Evolutionary conservation across 1,140 invertebrate species (phyloP), one percentile per base, ranked within the genome.

Genomic region (Meloidogyne chitwoodi): DNA sequence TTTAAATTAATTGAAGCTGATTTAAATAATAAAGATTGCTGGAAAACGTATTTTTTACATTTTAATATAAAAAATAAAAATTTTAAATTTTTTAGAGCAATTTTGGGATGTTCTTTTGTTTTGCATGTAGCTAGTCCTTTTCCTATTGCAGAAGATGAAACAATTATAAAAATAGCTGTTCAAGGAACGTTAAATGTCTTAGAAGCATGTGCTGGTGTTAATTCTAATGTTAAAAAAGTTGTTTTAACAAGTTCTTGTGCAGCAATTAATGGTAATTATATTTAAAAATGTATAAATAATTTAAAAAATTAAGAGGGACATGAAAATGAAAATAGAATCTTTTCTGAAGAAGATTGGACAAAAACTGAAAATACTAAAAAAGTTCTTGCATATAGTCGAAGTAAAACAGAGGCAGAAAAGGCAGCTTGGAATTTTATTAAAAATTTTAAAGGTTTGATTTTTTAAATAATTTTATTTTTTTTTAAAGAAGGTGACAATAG

Each of bases 81-180:
- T 12, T 19, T n/a, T n/a, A n/a, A 77, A 0, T n/a, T 86, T 78
- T 88, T 76, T 79, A 90, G 90, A 68, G 90, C 89, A 22, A 88
- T 91, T 0, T 86, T 89, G 74, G 90, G 88, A 44, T 89, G 88
- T 77, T 82, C 82, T 27, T 90, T 89, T 78, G 89, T 91, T 11
- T 88, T 91, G 26, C 90, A 91, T 82, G 89, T 90, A 16, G 91
- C 90, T 2, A 90, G 89, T 70, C 90, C 90, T 2, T 90, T 90
- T 81, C 90, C 91, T 6, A 80, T 86, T 61, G 81, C 80, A 2
- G 83, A 82, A 44, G 77, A 85, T 19, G 90, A 91, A 77, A 88
- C 88, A 64, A 65, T 90, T 0, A 87, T 91, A 68, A 84, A 86
- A 68, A 89, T 90, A 10, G 90, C 90, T 26, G 88, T 90, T 22